phyloP scores from a whole-genome alignment of 1,140 invertebrate genomes.

The Mycetomoellerius zeteki region DNA sequence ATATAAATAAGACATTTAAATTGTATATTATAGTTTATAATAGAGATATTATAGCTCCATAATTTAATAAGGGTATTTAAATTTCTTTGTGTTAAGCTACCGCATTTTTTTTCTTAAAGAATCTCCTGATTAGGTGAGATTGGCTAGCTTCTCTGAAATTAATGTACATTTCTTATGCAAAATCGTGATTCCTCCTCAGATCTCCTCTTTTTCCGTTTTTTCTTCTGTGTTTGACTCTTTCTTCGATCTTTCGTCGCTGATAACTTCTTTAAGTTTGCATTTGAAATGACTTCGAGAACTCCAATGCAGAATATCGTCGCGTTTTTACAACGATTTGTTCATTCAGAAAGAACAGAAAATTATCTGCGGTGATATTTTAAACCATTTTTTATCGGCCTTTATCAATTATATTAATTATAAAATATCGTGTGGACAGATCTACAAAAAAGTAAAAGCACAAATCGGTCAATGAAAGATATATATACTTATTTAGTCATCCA shows the following conservation, averaged over 20 bases:
- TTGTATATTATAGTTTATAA: neutral
- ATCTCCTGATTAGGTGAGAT: neutral
- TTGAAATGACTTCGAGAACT: conserved; percentile 22
- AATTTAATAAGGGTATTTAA: neutral
- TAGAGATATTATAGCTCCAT: neutral
- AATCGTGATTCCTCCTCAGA: neutral
- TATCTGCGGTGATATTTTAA: neutral
- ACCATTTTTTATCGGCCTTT: neutral
- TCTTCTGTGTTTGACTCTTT: neutral
- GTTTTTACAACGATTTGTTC: conserved; percentile 15
- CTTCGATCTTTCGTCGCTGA: conserved; percentile 33
- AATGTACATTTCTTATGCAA: neutral
- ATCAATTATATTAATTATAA: neutral
- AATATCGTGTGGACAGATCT: neutral
- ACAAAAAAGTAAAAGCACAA: neutral
- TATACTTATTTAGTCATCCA: neutral
- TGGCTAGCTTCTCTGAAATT: neutral
- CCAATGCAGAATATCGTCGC: neutral
- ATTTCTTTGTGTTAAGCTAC: neutral
- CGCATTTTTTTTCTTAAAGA: neutral
- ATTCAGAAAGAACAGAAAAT: neutral
- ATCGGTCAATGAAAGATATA: neutral
- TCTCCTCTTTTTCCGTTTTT: neutral
- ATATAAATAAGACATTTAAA: conserved; percentile 3
- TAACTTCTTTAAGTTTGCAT: conserved; percentile 48